Evolutionary conservation across 53 echinoderm and acorn worm species (phyloP).

Genomic region (Patiria pectinifera): DNA sequence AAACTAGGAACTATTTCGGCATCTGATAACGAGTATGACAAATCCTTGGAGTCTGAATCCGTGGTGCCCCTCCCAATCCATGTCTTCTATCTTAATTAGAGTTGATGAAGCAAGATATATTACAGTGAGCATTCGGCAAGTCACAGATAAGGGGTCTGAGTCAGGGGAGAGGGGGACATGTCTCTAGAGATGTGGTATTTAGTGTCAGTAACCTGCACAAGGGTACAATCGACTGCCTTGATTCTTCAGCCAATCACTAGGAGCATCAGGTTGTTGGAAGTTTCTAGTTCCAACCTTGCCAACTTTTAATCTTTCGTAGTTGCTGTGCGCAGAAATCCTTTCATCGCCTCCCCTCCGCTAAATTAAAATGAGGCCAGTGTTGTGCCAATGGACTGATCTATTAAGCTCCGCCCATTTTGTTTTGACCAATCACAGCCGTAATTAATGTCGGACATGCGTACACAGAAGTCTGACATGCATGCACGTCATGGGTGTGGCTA

Average conservation of each 20-base stretch:
- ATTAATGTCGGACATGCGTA: too few species aligned
- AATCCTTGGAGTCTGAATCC: constrained; percentile 47
- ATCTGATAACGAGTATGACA: constrained; percentile 50
- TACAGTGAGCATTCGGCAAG: constrained; percentile 33
- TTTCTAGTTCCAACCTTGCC: not conserved
- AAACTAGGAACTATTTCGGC: not conserved
- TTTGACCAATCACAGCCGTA: not conserved
- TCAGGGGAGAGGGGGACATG: constrained; percentile 20
- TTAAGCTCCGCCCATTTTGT: not conserved
- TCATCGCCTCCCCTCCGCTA: too few species aligned
- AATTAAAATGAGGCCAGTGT: too few species aligned
- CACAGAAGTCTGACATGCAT: too few species aligned
- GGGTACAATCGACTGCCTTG: not conserved
- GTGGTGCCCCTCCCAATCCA: constrained; percentile 45
- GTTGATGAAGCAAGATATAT: constrained; percentile 50
- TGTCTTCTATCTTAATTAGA: constrained; percentile 66
- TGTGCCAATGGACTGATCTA: not conserved
- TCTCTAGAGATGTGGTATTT: constrained; percentile 19
- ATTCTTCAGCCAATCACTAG: not conserved
- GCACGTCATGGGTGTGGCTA: too few species aligned
- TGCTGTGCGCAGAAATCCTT: not conserved
- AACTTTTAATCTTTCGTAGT: not conserved
- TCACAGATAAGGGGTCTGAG: constrained; percentile 47
- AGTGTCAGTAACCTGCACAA: constrained; percentile 50
- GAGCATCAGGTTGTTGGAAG: not conserved